Percentiles rank a stretch among this genome's conserved stretches.
These are phyloP conservation scores for Antechinus stuartii DNA, from an alignment of 2,113 vertebrate species.

Conservation along the genomic window DNA sequence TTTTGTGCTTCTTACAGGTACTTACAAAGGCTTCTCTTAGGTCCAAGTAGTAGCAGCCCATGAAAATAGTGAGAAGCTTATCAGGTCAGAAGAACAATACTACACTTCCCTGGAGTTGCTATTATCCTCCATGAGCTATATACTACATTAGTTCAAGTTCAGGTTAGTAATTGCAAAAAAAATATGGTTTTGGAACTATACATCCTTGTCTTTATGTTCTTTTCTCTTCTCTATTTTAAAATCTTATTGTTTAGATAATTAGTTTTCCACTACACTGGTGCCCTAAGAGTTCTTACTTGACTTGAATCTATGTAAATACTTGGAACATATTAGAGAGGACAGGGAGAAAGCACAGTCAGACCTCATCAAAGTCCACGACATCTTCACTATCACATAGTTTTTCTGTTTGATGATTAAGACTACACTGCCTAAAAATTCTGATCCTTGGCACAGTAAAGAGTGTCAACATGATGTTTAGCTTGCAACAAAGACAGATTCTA, in stretches of 20 bases:
- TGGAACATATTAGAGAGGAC: no score
- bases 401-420: no score
- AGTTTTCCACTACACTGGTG: neutral
- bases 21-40: neutral
- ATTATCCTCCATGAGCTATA: neutral
- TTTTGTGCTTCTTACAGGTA: neutral
- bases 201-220: neutral
- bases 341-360: no score
- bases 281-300: neutral
- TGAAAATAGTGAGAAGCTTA: neutral
- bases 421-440: no score
- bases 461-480: no score
- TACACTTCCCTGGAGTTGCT: neutral
- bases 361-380: no score
- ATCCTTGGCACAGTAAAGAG: no score
- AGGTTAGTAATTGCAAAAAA: neutral
- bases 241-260: neutral
- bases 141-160: neutral
- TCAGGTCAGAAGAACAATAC: neutral
- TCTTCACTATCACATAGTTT: no score
- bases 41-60: neutral
- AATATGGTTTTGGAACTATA: neutral
- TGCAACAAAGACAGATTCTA: no score
- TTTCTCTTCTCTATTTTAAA: neutral
- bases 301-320: no score